Percentiles rank a stretch among this genome's conserved stretches.
Conservation (phyloP, 2,113 vertebrate genomes). For the Ploceus nigricollis region DNA sequence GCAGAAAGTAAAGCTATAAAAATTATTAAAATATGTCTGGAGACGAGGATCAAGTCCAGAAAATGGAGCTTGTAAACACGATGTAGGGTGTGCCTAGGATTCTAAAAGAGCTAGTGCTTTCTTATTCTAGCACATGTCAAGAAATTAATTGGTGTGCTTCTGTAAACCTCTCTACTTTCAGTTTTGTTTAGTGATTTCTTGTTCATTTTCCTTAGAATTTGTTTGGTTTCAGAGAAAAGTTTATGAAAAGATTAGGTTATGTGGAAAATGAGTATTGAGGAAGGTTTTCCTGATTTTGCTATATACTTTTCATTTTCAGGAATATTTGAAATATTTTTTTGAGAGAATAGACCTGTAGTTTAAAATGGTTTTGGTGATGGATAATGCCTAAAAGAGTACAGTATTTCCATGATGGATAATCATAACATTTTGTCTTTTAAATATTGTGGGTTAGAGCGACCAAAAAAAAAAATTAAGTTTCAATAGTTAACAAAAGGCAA, state of each 20-base stretch:
- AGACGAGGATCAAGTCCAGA: background rate
- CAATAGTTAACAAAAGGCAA: background rate
- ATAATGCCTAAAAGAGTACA: background rate
- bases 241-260: background rate
- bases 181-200: background rate
- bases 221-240: background rate
- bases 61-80: background rate
- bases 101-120: background rate
- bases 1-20: background rate
- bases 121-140: background rate
- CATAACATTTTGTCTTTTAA: background rate
- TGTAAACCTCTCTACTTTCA: background rate
- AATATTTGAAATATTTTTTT: background rate
- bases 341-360: background rate
- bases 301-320: background rate
- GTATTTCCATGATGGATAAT: background rate
- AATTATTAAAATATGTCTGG: background rate
- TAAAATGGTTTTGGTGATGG: background rate
- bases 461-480: background rate
- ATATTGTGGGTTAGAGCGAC: rapidly evolving
- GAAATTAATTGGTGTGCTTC: background rate
- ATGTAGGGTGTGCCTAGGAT: background rate
- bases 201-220: background rate
- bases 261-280: background rate
- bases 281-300: background rate